Conservation (phyloP, 53 echinoderm and acorn worm genomes). For the Paelopatides confundens region DNA sequence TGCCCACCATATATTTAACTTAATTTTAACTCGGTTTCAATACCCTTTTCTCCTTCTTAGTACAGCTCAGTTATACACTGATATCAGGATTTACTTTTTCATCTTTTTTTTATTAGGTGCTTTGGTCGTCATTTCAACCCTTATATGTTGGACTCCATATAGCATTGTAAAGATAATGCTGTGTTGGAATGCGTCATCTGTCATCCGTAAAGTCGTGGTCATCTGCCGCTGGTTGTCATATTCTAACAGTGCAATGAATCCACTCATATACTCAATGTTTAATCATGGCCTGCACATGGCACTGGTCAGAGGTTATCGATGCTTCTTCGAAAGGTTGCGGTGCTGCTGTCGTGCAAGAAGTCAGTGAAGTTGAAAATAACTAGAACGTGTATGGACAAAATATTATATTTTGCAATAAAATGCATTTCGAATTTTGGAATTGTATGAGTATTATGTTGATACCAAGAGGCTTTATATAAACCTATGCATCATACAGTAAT, state of each 20-base stretch:
- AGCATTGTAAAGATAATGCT: neutral
- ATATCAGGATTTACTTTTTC: no score
- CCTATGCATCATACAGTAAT: no score
- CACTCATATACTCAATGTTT: conserved; percentile 22
- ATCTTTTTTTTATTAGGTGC: neutral
- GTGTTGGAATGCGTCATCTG: neutral
- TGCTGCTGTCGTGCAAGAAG: neutral
- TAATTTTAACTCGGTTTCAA: no score
- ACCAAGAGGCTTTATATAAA: no score
- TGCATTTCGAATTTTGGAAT: no score
- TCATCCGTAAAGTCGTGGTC: neutral
- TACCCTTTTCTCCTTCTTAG: no score
- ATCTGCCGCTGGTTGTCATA: neutral
- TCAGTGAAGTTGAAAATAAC: no score
- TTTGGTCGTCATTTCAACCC: neutral
- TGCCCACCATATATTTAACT: no score
- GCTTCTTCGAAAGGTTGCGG: neutral
- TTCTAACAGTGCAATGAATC: neutral
- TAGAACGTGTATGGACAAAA: no score
- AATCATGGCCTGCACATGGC: neutral
- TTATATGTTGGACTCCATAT: neutral
- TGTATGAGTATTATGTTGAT: no score
- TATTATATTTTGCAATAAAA: no score
- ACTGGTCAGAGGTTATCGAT: neutral
- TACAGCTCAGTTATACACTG: no score